These are phyloP conservation scores for Drosophila suzukii DNA, from an alignment of 1,140 invertebrate genomes.

Conservation along the genomic window DNA sequence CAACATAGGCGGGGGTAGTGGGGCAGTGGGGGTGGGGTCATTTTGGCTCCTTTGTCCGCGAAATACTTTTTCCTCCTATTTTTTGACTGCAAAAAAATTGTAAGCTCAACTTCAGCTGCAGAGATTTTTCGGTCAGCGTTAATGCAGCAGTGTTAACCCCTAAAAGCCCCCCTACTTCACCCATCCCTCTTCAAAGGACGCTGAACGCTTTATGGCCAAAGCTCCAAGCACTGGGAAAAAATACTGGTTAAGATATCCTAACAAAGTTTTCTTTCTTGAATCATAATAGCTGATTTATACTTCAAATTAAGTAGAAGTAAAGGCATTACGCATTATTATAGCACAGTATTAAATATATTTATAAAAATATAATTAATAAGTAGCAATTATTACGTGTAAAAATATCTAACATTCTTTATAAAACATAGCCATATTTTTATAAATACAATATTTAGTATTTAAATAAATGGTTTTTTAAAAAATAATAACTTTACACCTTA, in stretches of 20 bases:
- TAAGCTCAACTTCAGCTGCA: conserved; percentile 70
- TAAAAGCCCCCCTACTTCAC: not conserved
- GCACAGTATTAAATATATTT: too few relatives aligned
- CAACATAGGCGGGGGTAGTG: conserved; percentile 11
- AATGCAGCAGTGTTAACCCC: conserved; percentile 58
- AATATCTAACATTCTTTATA: too few relatives aligned
- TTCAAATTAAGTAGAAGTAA: too few relatives aligned
- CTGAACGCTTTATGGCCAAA: conserved; percentile 69
- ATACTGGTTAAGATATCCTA: not conserved
- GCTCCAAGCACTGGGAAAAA: conserved; percentile 10
- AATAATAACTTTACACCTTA: too few relatives aligned
- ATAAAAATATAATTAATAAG: too few relatives aligned
- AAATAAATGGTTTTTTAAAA: too few relatives aligned
- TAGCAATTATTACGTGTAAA: too few relatives aligned
- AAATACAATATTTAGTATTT: too few relatives aligned
- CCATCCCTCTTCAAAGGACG: not conserved
- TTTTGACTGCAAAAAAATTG: conserved; percentile 17
- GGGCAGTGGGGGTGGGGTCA: not conserved
- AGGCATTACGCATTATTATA: too few relatives aligned
- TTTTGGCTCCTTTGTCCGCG: conserved; percentile 66
- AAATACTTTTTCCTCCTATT: conserved; percentile 46
- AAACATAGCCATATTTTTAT: too few relatives aligned
- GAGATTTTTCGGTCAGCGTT: conserved; percentile 72
- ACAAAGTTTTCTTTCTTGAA: too few relatives aligned
- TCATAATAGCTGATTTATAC: too few relatives aligned